These are phyloP conservation scores for Anomalospiza imberbis DNA, from an alignment of 2,797 vertebrate genomes.

Conservation along the genomic window DNA sequence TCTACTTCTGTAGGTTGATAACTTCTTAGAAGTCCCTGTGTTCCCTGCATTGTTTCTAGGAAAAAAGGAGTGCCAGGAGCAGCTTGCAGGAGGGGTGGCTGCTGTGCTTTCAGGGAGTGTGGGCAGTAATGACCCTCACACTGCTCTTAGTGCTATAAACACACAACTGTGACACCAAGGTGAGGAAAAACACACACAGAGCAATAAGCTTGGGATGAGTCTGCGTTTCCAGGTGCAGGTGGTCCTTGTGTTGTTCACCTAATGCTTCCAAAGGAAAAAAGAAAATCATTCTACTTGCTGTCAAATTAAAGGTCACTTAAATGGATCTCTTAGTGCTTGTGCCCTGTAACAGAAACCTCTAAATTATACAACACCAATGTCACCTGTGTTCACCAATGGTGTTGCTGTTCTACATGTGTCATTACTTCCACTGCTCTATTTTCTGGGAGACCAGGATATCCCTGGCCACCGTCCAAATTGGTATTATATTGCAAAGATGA, in stretches of 20 bases:
- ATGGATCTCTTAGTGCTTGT: neutral
- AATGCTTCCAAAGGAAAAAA: neutral
- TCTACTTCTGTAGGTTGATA: neutral
- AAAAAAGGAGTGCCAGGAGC: neutral
- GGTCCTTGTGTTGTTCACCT: neutral
- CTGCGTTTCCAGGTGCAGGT: neutral
- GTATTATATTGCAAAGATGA: neutral
- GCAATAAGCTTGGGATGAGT: neutral
- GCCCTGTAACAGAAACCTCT: neutral
- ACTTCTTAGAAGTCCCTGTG: neutral
- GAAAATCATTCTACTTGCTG: neutral
- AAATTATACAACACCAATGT: neutral
- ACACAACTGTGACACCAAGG: rapidly evolving
- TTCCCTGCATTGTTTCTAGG: neutral
- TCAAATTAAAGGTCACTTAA: neutral
- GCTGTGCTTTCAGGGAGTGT: neutral
- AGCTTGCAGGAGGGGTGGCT: neutral
- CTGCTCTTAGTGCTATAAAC: neutral
- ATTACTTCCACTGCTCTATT: neutral
- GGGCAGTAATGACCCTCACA: neutral
- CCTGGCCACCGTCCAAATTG: neutral
- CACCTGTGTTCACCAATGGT: neutral
- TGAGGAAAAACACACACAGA: neutral
- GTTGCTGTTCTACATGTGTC: neutral
- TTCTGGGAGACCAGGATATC: neutral